Evolutionary conservation across 2,888 invertebrate species (phyloP).

Genomic region (Mermis nigrescens): DNA sequence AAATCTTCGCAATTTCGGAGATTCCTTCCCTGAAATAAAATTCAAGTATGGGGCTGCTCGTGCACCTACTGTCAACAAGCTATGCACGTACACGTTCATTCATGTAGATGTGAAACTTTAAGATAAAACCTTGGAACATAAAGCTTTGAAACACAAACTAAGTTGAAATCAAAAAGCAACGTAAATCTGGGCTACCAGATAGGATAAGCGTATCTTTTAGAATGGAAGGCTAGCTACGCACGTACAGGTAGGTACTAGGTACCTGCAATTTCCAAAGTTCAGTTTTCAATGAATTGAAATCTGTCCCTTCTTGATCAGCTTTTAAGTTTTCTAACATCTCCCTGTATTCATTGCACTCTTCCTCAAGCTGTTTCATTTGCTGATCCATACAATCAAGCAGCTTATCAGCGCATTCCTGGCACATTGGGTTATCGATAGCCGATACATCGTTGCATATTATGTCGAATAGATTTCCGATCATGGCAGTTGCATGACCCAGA

Average conservation of each 20-base stretch:
- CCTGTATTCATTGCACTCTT: constrained; percentile 12
- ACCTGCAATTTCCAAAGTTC: constrained; percentile 12
- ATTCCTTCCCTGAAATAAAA: too few species aligned
- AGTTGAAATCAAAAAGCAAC: not conserved
- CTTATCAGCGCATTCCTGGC: constrained; percentile 21
- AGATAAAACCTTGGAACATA: too few species aligned
- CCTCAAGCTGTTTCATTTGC: constrained; percentile 19
- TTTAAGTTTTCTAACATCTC: not conserved
- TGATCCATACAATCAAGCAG: constrained; percentile 20
- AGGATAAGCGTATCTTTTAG: constrained; percentile 19
- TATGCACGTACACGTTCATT: too few species aligned
- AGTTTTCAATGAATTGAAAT: constrained; percentile 5
- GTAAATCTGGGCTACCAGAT: not conserved
- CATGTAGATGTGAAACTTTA: too few species aligned
- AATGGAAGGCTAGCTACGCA: too few species aligned
- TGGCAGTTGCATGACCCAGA: constrained; percentile 9
- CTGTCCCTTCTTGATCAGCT: not conserved
- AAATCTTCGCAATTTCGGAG: too few species aligned
- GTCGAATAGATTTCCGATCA: constrained; percentile 12
- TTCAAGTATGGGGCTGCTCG: too few species aligned
- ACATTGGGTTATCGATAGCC: constrained; percentile 12
- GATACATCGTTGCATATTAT: constrained; percentile 7
- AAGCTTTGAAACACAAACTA: too few species aligned
- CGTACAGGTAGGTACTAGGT: too few species aligned
- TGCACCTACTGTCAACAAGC: too few species aligned